Conservation (phyloP, 2,888 invertebrate genomes). For the Eupithecia centaureata region DNA sequence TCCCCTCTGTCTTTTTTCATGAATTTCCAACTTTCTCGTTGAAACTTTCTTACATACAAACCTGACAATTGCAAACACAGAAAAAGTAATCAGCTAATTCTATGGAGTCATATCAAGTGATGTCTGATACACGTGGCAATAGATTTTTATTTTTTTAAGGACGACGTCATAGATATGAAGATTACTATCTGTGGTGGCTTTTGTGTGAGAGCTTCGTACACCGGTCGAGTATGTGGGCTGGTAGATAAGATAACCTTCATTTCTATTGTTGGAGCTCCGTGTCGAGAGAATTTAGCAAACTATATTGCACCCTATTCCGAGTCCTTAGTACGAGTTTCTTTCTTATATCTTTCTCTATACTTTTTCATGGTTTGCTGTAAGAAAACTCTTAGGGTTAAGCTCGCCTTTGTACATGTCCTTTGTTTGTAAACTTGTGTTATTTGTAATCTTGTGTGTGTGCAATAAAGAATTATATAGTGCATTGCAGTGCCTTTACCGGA, state of each 20-base stretch:
- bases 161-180: neutral
- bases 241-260: neutral
- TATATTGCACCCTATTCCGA: too few species aligned
- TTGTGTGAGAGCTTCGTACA: neutral
- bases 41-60: neutral
- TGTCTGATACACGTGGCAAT: neutral
- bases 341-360: too few species aligned
- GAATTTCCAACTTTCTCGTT: too few species aligned
- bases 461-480: too few species aligned
- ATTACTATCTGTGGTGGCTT: neutral
- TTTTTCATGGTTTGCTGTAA: too few species aligned
- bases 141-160: neutral
- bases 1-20: too few species aligned
- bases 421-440: too few species aligned
- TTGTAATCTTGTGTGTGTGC: too few species aligned
- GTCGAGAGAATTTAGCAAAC: neutral
- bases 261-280: neutral
- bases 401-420: too few species aligned
- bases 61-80: neutral
- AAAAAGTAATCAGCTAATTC: neutral
- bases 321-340: too few species aligned
- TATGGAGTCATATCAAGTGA: neutral
- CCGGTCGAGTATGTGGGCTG: neutral
- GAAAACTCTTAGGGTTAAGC: too few species aligned
- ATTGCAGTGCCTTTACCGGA: too few species aligned